A percentile compares a stretch with the other conserved stretches of the same genome.
Evolutionary conservation across 2,888 invertebrate genomes (phyloP).

Genomic region (Phortica okadai): DNA sequence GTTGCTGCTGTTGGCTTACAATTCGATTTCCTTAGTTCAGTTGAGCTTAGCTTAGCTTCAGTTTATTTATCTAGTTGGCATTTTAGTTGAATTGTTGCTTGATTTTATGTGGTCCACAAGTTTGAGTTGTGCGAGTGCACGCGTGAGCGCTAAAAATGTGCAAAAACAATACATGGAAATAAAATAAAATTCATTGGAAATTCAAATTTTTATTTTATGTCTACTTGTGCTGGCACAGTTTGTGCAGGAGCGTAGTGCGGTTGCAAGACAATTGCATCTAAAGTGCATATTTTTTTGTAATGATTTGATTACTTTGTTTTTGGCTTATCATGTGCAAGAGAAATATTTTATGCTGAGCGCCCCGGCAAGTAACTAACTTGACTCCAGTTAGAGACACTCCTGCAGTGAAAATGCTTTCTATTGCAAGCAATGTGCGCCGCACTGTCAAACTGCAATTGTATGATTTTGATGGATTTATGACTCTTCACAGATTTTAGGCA

Average conservation of each 20-base stretch:
- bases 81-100: slow-evolving; percentile 68
- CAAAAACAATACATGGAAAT: slow-evolving; percentile 1
- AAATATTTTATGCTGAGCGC: too few species aligned
- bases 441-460: slow-evolving; percentile 1
- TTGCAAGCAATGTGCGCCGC: background rate
- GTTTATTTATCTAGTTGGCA: slow-evolving; percentile 69
- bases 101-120: slow-evolving; percentile 44
- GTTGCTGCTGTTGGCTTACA: slow-evolving; percentile 34
- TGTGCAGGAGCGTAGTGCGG: slow-evolving; percentile 5
- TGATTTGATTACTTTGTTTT: too few species aligned
- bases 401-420: background rate
- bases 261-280: background rate
- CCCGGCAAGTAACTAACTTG: background rate
- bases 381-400: background rate
- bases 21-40: slow-evolving; percentile 39
- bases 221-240: background rate
- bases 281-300: background rate
- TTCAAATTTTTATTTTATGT: slow-evolving; percentile 34
- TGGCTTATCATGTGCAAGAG: too few species aligned
- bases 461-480: slow-evolving; percentile 32
- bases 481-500: slow-evolving; percentile 7
- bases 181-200: slow-evolving; percentile 32
- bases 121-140: slow-evolving; percentile 9
- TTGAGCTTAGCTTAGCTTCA: slow-evolving; percentile 36
- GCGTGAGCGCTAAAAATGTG: background rate